Percentiles rank a stretch among this genome's conserved stretches.
phyloP scores from a whole-genome alignment of 2,113 vertebrate genomes.

The Amazona vittata region DNA sequence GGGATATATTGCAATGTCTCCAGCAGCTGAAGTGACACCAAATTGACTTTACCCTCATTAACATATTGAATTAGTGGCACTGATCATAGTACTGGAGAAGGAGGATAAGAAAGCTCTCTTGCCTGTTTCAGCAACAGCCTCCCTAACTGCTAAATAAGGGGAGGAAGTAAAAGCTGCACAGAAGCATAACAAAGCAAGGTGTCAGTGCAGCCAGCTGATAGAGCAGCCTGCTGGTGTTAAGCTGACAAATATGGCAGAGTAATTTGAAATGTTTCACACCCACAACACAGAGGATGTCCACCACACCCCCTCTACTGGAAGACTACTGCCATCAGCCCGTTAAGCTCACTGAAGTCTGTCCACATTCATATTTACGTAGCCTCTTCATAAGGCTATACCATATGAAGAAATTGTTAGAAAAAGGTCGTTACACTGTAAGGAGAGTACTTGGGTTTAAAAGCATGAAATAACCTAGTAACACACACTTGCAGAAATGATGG shows the following conservation, averaged over 20 bases:
- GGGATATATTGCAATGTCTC: neutral
- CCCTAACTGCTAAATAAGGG: neutral
- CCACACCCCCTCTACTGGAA: slow-evolving; percentile 77
- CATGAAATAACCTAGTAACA: neutral
- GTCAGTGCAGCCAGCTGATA: neutral
- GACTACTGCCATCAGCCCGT: slow-evolving; percentile 16
- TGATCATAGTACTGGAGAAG: neutral
- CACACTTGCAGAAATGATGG: neutral
- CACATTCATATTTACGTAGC: neutral
- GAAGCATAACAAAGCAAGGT: slow-evolving; percentile 28
- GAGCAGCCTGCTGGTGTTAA: slow-evolving; percentile 79
- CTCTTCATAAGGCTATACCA: neutral
- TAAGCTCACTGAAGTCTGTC: neutral
- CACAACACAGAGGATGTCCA: slow-evolving; percentile 71
- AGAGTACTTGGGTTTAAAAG: neutral
- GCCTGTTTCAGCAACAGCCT: neutral
- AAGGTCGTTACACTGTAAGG: neutral
- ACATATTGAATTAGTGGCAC: neutral
- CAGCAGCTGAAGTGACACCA: neutral
- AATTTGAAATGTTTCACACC: slow-evolving; percentile 78
- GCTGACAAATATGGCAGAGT: slow-evolving; percentile 81
- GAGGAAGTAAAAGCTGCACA: neutral
- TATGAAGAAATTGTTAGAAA: neutral
- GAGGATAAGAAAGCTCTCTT: neutral
- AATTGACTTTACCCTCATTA: neutral